A percentile compares a stretch with the other conserved stretches of the same genome.
Evolutionary conservation across 1,140 invertebrate genomes (phyloP).

Genomic region (Tetranychus cinnabarinus): DNA sequence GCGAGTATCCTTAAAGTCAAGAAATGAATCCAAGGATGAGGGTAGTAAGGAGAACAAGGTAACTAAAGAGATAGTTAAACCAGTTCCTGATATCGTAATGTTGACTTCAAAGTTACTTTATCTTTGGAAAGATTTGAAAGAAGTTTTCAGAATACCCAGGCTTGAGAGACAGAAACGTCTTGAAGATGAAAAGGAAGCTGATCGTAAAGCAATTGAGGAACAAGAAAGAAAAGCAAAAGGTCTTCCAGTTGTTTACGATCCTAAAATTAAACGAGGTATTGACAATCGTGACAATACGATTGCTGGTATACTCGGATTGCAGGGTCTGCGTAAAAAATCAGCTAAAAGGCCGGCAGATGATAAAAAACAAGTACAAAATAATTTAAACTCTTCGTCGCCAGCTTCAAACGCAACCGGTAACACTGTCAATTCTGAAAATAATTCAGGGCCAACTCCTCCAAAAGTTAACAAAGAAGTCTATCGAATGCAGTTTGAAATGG

Average conservation of each 20-base stretch:
- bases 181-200: slow-evolving; percentile 67
- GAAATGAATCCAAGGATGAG: not conserved
- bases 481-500: slow-evolving; percentile 45
- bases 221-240: slow-evolving; percentile 6
- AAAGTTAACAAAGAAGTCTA: slow-evolving; percentile 34
- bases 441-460: not conserved
- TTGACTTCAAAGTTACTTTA: slow-evolving; percentile 4
- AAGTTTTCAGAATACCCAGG: slow-evolving; percentile 81
- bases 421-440: not conserved
- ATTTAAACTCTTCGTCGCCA: not conserved
- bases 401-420: not conserved
- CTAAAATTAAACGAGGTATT: not conserved
- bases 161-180: slow-evolving; percentile 79
- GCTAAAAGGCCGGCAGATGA: not conserved
- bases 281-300: slow-evolving; percentile 4
- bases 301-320: not conserved
- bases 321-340: not conserved
- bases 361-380: not conserved
- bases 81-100: slow-evolving; percentile 1
- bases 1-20: not conserved
- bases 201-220: slow-evolving; percentile 9
- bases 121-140: slow-evolving; percentile 50
- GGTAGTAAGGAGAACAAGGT: not conserved
- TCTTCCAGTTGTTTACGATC: not conserved
- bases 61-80: not conserved